Base-by-base conservation (phyloP, 2,888 invertebrate genomes). In the Euplexia lucipara region DNA sequence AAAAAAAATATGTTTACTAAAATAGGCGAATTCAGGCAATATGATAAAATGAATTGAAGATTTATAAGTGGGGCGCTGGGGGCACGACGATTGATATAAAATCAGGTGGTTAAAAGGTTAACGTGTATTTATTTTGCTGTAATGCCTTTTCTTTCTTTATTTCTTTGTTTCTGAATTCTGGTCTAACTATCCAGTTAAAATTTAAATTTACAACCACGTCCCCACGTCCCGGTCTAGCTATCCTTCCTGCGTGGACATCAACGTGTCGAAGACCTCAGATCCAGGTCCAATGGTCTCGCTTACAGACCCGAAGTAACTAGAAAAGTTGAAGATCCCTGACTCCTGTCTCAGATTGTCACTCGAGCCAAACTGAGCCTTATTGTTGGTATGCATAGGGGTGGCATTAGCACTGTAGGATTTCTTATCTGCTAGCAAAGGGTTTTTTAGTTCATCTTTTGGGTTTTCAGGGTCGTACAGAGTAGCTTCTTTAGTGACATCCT, bases 291-390 rank as follows among this genome's bases (percentile, higher is more conserved):
- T 52, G 0, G 34, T 44, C 26, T 95, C 94, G 45, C 95, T 95
- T 0, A 64, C 76, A 3, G 92, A 92, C 0, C 95, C 94, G 82
- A 97, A 97, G 86, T 97, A 97, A 83, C 96, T 97, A 0, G 97
- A 95, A 78, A 97, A 97, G 76, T 96, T 96, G 80, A 96, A 96
- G 66, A 96, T 92, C 79, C 93, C 90, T 2, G 93, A 92, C 26
- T 93, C 92, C 35, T 89, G 87, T 37, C 90, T 85, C 0, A 94
- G 83, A 64, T 95, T 95, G 62, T 95, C 95, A 12, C 89, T 92
- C 9, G 95, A 95, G 2, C 92, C 91, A 61, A 95, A 95, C 69
- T 94, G 94, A 73, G 92, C 83, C 56, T 90, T 93, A 85, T 90
- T 90, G 20, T 37, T 61, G 54, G 83, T 88, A 41, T 92, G 95